A percentile compares a stretch with the other conserved stretches of the same genome.
Evolutionary conservation across 2,113 vertebrate genomes (phyloP).

Genomic region (Microtus ochrogaster): DNA sequence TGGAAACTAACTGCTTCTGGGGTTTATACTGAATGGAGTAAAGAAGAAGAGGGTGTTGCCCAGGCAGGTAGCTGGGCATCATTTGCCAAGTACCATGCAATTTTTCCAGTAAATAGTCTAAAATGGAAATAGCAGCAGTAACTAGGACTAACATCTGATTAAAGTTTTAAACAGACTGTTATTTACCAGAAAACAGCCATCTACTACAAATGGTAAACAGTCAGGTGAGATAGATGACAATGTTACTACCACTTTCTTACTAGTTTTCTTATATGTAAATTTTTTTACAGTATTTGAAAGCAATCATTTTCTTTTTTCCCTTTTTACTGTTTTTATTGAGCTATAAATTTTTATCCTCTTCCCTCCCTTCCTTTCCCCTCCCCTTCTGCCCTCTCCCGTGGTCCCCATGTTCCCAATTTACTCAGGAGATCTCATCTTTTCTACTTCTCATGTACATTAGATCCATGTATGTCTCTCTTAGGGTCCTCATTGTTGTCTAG

Average conservation of each 20-base stretch:
- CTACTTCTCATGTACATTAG: too few species aligned
- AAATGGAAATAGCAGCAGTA: background rate
- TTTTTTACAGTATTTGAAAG: background rate
- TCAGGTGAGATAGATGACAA: background rate
- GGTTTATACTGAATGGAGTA: too few species aligned
- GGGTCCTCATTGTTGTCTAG: too few species aligned
- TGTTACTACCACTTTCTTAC: background rate
- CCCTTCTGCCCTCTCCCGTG: too few species aligned
- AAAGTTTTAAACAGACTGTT: slow-evolving; percentile 20
- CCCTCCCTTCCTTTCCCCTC: too few species aligned
- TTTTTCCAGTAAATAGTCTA: slow-evolving; percentile 13
- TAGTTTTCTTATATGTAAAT: background rate
- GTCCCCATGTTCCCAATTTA: too few species aligned
- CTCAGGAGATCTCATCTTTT: too few species aligned
- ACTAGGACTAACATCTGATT: background rate
- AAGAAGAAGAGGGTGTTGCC: too few species aligned
- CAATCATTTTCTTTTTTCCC: too few species aligned
- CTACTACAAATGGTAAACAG: background rate
- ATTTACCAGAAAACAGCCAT: background rate
- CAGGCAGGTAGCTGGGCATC: background rate
- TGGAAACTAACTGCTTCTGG: background rate
- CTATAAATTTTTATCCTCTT: too few species aligned
- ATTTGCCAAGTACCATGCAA: background rate
- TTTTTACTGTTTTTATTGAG: too few species aligned
- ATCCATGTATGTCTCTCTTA: too few species aligned